Base-by-base conservation (phyloP, 2,797 vertebrate species). In the Furcifer pardalis region DNA sequence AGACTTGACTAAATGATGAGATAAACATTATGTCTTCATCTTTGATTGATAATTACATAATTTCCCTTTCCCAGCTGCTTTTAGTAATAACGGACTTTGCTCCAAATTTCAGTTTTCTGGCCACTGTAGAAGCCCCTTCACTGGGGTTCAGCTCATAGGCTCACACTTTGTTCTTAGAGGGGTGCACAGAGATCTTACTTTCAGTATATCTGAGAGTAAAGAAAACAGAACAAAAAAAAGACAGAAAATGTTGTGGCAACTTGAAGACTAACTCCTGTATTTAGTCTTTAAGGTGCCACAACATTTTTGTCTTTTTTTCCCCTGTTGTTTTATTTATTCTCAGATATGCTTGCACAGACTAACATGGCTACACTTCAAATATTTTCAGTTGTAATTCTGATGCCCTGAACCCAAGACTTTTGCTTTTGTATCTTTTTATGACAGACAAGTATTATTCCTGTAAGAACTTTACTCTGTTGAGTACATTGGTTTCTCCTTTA, bases 401-500 rank as follows among this genome's bases (percentile, higher is more conserved):
- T 62, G 40, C n/a, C 19, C 27, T 72, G 5, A 72, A 3, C 56
- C 7, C 12, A 42, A 5, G 27, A 63, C 2, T 27, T 35, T 77
- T 62, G 44, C 2, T 27, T 35, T 77, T 62, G 44, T 25, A 62
- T 27, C 5, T 27, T 37, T 19, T n/a, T 75, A 46, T 27, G 65
- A 52, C 6, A 68, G 21, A 56, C 27, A n/a, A 46, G 42, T n/a
- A 59, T 49, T 60, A 30, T 76, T 46, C 40, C 35, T 56, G 42
- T 71, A 65, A 63, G 46, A 32, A 27, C 84, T 82, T 62, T 3
- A 72, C 85, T 82, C 73, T 0, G 5, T 68, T 56, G 12, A 79
- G 87, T 73, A 72, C 75, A 71, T 13, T 60, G 7, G 19, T 19
- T 83, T 85, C 15, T 44, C 5, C 78, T 81, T 76, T 59, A 62